Base-by-base conservation (phyloP, 2,113 vertebrate species). In the Phalacrocorax aristotelis region DNA sequence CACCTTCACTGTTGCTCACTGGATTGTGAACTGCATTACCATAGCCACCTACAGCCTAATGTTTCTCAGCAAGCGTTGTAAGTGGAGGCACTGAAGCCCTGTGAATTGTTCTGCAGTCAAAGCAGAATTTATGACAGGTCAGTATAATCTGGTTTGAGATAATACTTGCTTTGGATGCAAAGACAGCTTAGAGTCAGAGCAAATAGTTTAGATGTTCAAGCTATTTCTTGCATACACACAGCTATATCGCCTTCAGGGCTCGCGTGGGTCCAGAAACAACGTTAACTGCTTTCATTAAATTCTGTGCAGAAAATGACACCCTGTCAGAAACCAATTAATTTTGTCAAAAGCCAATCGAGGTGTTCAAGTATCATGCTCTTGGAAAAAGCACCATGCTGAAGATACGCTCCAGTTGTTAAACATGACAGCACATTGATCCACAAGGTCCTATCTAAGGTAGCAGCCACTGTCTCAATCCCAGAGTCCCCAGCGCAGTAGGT, bases 361-460 rank as follows among this genome's bases (percentile, higher is more conserved):
- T 18, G 10, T 34, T 83, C 19, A 34, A 38, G n/a, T n/a, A 36
- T 11, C 74, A 15, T 0, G 13, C 40, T 58, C 40, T 40, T 1
- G 2, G 27, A 75, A 51, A 77, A 83, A 55, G 21, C 16, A 48
- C 57, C 15, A 38, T 10, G 68, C 58, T 95, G 49, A 61, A 85
- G 18, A 78, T 5, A 20, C 7, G 72, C 25, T 15, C 38, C 22
- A 23, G 18, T 0, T 34, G 21, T 26, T 86, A 66, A 58, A 75
- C 14, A 16, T 1, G 3, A 62, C 25, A 64, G 13, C n/a, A 57
- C 9, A 36, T 1, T 7, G 18, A 75, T 34, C 46, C 4, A 82
- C 16, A 2, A 2, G 0, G 0, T 66, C 30, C 61, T 17, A 22
- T 2, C 17, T 78, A 68, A 36, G 10, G 16, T 8, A 83, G n/a